Base-by-base conservation (phyloP, 2,797 vertebrate species). In the Dendrocincla fuliginosa region DNA sequence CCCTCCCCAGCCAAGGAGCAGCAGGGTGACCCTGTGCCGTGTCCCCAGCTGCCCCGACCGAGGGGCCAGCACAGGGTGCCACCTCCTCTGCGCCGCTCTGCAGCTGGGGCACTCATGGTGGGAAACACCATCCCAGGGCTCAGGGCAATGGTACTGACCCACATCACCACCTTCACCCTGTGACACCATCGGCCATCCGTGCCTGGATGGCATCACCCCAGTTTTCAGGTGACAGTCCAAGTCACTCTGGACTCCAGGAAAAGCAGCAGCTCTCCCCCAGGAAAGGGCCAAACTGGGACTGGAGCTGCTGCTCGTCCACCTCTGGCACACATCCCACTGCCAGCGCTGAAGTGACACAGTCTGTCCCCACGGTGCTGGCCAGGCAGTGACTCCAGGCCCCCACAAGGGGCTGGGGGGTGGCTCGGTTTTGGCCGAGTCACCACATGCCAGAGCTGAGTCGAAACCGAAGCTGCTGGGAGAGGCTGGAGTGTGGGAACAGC, bases 401-500 rank as follows among this genome's bases (percentile, higher is more conserved):
- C 0, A 0, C 46, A 61, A 28, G 75, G 75, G 82, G 61, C 47
- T 1, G 0, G 30, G 32, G 68, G 35, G 22, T 8, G 39, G 9
- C 56, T 52, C 1, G 0, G 61, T 57, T 65, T 70, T 84, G 75
- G 37, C 67, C 3, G 6, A 86, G 74, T 32, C 7, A 5, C 49
- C 0, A 3, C 59, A 24, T 46, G 79, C 33, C 41, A 14, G 42
- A 87, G 33, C 0, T 3, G 53, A 89, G 61, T 59, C 0, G n/a
- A 93, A 95, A 96, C 74, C 12, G 0, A 91, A 95, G 87, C 92
- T 4, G 20, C 46, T 57, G 67, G 86, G 89, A 89, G 89, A 92
- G 64, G 71, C 16, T 30, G 47, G 85, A 94, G 89, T 92, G 92
- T 96, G 96, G 96, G 95, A 96, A 95, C 22, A 1, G 89, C 47